phyloP scores from a whole-genome alignment of 2,797 vertebrate genomes.

The Agapornis canus region DNA sequence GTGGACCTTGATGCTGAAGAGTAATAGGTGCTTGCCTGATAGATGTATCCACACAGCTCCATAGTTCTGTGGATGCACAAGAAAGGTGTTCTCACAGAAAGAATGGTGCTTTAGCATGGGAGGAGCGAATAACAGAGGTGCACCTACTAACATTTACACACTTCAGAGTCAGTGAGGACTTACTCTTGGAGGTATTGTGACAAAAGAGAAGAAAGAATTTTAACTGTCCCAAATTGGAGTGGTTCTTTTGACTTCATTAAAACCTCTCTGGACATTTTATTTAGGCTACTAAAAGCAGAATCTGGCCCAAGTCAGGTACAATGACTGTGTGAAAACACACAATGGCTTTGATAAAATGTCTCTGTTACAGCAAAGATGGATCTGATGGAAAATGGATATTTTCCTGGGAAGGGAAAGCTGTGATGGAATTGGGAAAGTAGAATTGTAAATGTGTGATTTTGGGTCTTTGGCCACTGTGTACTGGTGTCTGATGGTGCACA shows the following conservation, averaged over 20 bases:
- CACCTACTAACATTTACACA: rapidly evolving
- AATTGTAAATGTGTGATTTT: not conserved
- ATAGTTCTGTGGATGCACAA: not conserved
- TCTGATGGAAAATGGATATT: not conserved
- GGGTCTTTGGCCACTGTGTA: not conserved
- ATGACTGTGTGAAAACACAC: not conserved
- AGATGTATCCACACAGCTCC: not conserved
- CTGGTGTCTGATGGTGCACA: not conserved
- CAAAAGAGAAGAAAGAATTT: not conserved
- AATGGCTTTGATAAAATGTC: not conserved
- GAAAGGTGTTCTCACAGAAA: not conserved
- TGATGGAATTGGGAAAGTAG: not conserved
- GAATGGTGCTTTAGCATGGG: not conserved
- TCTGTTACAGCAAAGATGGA: not conserved
- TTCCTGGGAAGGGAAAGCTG: not conserved
- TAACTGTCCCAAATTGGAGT: not conserved
- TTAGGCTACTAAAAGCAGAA: not conserved
- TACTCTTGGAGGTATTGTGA: not conserved
- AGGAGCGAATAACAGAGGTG: not conserved
- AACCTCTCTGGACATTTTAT: not conserved
- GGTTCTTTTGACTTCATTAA: not conserved
- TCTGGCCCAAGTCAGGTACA: not conserved
- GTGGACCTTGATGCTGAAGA: not conserved
- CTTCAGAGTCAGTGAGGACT: not conserved
- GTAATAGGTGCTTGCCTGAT: not conserved